A percentile compares a stretch with the other conserved stretches of the same genome.
These are phyloP conservation scores for Eupeodes luniger DNA, from an alignment of 2,888 invertebrate species.

Conservation along the genomic window DNA sequence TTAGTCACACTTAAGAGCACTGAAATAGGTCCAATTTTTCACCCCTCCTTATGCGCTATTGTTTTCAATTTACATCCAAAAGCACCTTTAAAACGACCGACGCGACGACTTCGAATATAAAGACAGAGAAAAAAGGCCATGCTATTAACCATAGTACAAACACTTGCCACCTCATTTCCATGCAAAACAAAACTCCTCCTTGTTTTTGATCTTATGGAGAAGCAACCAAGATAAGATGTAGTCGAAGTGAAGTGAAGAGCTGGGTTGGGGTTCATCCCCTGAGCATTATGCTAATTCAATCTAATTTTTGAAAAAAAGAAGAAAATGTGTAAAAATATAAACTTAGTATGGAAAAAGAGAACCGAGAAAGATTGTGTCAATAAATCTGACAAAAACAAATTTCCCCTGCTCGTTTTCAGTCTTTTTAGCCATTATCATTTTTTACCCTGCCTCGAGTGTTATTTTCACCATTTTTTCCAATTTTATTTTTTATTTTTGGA, in stretches of 20 bases:
- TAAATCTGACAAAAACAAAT: constrained; percentile 76
- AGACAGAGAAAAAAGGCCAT: constrained; percentile 24
- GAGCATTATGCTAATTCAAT: constrained; percentile 77
- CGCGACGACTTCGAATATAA: constrained; percentile 10
- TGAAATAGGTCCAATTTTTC: constrained; percentile 44
- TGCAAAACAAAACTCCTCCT: constrained; percentile 62
- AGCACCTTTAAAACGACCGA: constrained; percentile 21
- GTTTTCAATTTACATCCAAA: constrained; percentile 48
- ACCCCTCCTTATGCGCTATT: constrained; percentile 45
- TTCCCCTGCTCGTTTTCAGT: constrained; percentile 59
- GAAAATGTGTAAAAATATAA: constrained; percentile 34
- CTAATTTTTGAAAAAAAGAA: constrained; percentile 61
- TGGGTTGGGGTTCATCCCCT: constrained; percentile 64
- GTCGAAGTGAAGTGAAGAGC: not conserved
- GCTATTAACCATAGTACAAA: constrained; percentile 34
- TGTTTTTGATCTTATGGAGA: constrained; percentile 64
- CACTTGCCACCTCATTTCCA: constrained; percentile 64
- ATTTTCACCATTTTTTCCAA: constrained; percentile 62
- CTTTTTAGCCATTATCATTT: constrained; percentile 20
- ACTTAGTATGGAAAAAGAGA: constrained; percentile 17
- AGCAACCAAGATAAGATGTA: not conserved
- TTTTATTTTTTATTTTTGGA: constrained; percentile 23
- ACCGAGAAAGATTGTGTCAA: constrained; percentile 72
- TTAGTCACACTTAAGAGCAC: constrained; percentile 64
- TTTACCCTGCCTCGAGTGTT: constrained; percentile 45